Evolutionary conservation across 2,888 invertebrate species (phyloP).

Genomic region (Cephus nigrinus): DNA sequence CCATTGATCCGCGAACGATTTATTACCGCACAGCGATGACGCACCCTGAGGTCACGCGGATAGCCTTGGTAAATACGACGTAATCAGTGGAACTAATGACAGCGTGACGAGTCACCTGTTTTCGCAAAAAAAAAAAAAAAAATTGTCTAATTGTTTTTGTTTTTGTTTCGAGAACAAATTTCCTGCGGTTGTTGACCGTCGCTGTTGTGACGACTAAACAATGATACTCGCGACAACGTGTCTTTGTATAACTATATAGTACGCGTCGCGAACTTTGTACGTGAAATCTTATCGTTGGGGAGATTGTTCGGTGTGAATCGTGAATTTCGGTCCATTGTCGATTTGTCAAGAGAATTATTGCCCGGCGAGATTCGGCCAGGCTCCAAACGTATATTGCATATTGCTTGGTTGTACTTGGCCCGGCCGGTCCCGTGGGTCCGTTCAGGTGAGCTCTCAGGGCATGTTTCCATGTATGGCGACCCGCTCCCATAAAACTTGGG

Average conservation of each 20-base stretch:
- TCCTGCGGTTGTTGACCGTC: not conserved
- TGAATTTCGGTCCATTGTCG: not conserved
- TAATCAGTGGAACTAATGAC: not conserved
- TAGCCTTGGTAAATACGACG: not conserved
- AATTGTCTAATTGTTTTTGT: not conserved
- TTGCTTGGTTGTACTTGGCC: not conserved
- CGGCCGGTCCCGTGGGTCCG: not conserved
- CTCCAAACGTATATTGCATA: not conserved
- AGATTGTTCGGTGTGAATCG: not conserved
- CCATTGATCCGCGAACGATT: not conserved
- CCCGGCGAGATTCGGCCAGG: not conserved
- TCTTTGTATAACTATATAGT: not conserved
- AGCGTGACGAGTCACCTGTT: not conserved
- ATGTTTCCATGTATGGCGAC: slow-evolving; percentile 54
- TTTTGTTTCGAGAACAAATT: not conserved
- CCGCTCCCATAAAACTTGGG: slow-evolving; percentile 51
- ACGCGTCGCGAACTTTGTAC: not conserved
- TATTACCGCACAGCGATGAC: not conserved
- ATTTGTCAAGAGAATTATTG: not conserved
- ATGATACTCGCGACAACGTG: too few relatives aligned
- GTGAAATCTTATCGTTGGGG: not conserved
- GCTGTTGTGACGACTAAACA: too few relatives aligned
- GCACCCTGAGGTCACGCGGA: not conserved
- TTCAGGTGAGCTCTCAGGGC: slow-evolving; percentile 28
- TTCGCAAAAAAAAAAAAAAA: not conserved